Evolutionary conservation across 2,113 vertebrate species (phyloP), one percentile per base, ranked within the genome.

Genomic region (Trematomus loennbergii): DNA sequence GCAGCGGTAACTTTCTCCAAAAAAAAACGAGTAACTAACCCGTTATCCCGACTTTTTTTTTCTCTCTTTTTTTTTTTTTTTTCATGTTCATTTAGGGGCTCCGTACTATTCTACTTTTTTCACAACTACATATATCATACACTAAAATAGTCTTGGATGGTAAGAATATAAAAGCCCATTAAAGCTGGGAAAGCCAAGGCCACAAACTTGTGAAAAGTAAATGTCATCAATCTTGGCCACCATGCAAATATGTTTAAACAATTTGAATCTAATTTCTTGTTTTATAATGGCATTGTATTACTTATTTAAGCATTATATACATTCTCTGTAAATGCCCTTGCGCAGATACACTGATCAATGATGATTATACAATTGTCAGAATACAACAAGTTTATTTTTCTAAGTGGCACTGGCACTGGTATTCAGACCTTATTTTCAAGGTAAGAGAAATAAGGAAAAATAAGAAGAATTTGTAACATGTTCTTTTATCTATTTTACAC

Each of bases 81-180:
- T 25, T 3, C 25, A 25, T 25, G 25, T 25, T 2, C 25, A 2
- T 25, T 25, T 25, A 25, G 25, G 25, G 25, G 25, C 25, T 25
- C 25, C 25, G 25, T 25, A 25, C 25, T 25, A 25, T 2, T 82
- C 75, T 48, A 74, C 46, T 29, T 72, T 72, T 64, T 17, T 81
- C 73, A 58, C 43, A 40, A 17, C 25, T 52, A 61, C 18, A 78
- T 73, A 43, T 50, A 57, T 36, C 25, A 69, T 61, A 72, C 9
- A 62, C 43, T 65, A 50, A 58, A 82, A 76, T 60, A 58, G 62
- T 53, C 59, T 55, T 72, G 79, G 58, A 62, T 85, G 76, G 66
- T 85, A 40, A 53, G 70, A 83, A 78, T 78, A 76, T 68, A 45
- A 81, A 79, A 84, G 73, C 18, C 71, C 36, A 76, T 73, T 73